Evolutionary conservation across 2,888 invertebrate genomes (phyloP), one percentile per base, ranked within the genome.

Genomic region (Campaea margaritaria): DNA sequence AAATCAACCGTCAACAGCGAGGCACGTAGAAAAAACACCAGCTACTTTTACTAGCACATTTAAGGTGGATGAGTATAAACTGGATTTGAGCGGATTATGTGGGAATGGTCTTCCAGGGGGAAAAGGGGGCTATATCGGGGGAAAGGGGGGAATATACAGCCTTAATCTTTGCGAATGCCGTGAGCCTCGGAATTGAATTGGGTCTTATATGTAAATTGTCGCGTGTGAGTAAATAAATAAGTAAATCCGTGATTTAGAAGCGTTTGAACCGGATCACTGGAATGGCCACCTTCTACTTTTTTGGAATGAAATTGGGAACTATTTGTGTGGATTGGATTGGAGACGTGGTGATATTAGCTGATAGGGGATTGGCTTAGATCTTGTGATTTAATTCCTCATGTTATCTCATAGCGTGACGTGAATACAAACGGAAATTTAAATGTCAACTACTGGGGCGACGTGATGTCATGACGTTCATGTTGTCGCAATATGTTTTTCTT

Each of bases 41-140:
- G 84, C 83, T 83, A 82, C 83, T 89, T 91, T 91, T 89, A 91
- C 89, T 86, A 85, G 81, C 81, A 87, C 83, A 86, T 89, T 91
- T 89, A 91, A 91, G 90, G 91, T 91, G 91, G 91, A 91, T 91
- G 89, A 91, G 89, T 89, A 90, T 91, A 91, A 91, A 91, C 82
- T 86, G 89, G 91, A 91, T 90, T 91, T 88, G 87, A 87, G 81
- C 70, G 89, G 90, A 91, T 91, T 91, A 91, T 87, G 84, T 80
- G 81, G 81, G 77, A 82, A 84, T 81, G 85, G 85, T 81, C 84
- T 78, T 75, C 74, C 67, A 64, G 76, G 77, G 68, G 64, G 67
- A 69, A 68, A 65, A 72, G 72, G 68, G 74, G 62, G 66, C 10
- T 56, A 56, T 49, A 56, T 16, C 12, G 56, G 44, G 31, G 65